Evolutionary conservation across 2,113 vertebrate genomes (phyloP), one percentile per base, ranked within the genome.

Genomic region (Forbesichthys papilliferus): DNA sequence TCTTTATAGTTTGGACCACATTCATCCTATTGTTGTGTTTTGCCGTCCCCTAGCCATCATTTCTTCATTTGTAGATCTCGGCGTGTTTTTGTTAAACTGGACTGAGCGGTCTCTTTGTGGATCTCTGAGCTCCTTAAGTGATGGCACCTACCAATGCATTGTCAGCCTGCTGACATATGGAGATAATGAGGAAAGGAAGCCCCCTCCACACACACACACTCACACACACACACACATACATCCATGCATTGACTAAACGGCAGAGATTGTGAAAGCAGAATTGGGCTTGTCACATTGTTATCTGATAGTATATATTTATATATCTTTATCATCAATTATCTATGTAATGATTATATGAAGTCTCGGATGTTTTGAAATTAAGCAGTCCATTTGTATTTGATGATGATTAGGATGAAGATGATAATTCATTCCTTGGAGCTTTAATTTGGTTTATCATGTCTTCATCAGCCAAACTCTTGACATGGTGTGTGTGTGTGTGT

Each of bases 51-150:
- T 27, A 27, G 27, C 27, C 27, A 20, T 27, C 27, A 27, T 42
- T 34, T 51, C 5, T 76, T n/a, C 48, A 9, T 5, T 61, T 34
- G 42, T 3, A 3, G 9, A 6, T 42, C 49, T 61, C 47, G 61
- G 12, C 55, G 13, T 62, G 18, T 20, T 27, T 9, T 16, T 8
- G 48, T 61, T 68, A 61, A 71, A 74, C 58, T 4, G 48, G 18
- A 59, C 71, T 64, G 34, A 4, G 7, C 14, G 36, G 11, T 53
- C n/a, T 33, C 54, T 53, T 7, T 9, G 54, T 18, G n/a, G 54
- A 55, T 18, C n/a, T n/a, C 13, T 14, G 12, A 69, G 69, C 16
- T 47, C 14, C 33, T 14, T 53, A 56, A 66, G 7, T 53, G 11
- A 68, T 69, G 58, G 56, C 16, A 56, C 10, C 48, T 64, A 27